Conservation (phyloP, 1,140 invertebrate species). For the Trachymyrmex cornetzi region DNA sequence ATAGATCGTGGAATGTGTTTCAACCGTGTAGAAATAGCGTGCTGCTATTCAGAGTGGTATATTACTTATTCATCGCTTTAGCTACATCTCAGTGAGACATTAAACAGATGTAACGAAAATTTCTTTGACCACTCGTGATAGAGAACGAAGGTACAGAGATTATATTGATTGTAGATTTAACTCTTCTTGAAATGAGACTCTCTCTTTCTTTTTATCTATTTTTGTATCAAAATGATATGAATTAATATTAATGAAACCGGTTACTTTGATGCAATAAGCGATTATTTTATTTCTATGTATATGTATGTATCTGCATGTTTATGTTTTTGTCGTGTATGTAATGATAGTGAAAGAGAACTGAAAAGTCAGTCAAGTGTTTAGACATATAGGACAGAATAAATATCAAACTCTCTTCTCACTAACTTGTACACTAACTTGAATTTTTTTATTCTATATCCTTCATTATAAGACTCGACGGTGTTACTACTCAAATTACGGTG, state of each 20-base stretch:
- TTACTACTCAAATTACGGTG: no score
- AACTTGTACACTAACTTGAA: neutral
- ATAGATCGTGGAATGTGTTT: slow-evolving; percentile 36
- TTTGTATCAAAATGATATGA: neutral
- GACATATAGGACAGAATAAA: neutral
- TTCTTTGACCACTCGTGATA: slow-evolving; percentile 16
- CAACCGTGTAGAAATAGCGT: slow-evolving; percentile 27
- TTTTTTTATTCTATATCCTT: neutral
- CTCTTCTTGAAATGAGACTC: neutral
- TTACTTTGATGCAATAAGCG: slow-evolving; percentile 1
- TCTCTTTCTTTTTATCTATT: neutral
- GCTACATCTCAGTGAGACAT: neutral
- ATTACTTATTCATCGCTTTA: slow-evolving; percentile 44
- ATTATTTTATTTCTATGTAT: neutral
- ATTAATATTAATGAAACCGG: neutral
- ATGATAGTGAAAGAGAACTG: neutral
- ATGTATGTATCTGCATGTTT: neutral
- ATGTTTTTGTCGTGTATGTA: neutral
- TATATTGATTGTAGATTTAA: slow-evolving; percentile 19
- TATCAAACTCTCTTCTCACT: neutral
- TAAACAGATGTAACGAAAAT: slow-evolving; percentile 29
- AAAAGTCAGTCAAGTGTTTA: neutral
- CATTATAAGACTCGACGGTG: neutral
- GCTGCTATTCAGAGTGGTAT: slow-evolving; percentile 10
- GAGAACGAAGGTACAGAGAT: slow-evolving; percentile 13